phyloP scores from a whole-genome alignment of 2,797 vertebrate genomes.

The Semotilus atromaculatus region DNA sequence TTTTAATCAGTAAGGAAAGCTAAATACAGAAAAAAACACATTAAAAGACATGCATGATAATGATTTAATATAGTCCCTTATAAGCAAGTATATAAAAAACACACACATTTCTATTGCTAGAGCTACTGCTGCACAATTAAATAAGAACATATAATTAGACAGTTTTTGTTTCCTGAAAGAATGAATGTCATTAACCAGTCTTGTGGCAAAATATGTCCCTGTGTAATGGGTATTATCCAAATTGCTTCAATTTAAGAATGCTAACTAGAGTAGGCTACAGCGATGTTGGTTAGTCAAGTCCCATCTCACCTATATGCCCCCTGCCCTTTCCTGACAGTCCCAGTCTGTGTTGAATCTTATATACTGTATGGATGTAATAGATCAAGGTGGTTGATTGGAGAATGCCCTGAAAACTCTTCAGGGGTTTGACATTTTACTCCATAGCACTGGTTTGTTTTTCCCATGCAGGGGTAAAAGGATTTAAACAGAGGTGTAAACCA shows the following conservation, averaged over 20 bases:
- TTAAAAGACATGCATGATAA: background rate
- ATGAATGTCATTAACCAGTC: background rate
- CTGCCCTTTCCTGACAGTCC: background rate
- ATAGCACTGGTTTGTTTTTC: background rate
- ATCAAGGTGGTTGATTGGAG: slow-evolving; percentile 35
- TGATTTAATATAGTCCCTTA: background rate
- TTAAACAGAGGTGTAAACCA: background rate
- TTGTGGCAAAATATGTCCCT: background rate
- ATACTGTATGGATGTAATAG: background rate
- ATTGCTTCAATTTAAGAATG: background rate
- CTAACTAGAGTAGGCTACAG: background rate
- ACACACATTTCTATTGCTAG: background rate
- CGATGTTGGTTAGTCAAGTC: background rate
- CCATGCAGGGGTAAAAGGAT: background rate
- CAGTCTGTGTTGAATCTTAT: slow-evolving; percentile 10
- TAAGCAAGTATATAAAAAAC: background rate
- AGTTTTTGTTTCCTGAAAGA: background rate
- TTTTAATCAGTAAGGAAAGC: background rate
- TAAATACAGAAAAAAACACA: background rate
- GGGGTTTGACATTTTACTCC: slow-evolving; percentile 18
- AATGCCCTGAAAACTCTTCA: background rate
- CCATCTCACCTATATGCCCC: slow-evolving; percentile 29
- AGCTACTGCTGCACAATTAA: background rate
- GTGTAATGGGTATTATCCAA: too few relatives aligned
- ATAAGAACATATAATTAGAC: background rate